Evolutionary conservation across 2,888 invertebrate species (phyloP), one percentile per base, ranked within the genome.

Genomic region (Heliconius aoede): DNA sequence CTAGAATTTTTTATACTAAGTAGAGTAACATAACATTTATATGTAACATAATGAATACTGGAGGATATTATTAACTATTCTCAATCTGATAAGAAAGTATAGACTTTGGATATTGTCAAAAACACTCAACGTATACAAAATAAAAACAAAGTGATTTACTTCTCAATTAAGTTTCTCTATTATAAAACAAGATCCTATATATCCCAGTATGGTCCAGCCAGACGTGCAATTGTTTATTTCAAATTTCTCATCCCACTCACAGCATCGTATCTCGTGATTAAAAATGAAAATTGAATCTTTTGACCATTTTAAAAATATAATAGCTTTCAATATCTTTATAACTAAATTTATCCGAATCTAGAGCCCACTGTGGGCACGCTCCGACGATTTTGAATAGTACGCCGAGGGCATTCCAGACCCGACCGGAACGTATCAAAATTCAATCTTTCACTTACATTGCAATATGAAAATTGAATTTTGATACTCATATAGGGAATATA

Each of bases 401-500:
- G 81, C 84, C 80, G 86, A 83, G 84, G 80, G 74, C 79, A 68
- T 74, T 76, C 72, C 80, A 76, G 78, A 77, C 76, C 80, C 73
- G 73, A 85, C 84, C 83, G 77, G 79, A 76, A 87, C 86, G 86
- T 90, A 91, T 89, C 90, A 88, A 90, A 89, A 91, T 92, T 90
- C 90, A 91, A 92, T 92, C 88, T 91, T 89, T 88, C 86, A 86
- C 86, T 84, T 82, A 82, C 86, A 86, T 85, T 86, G 86, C 85
- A 88, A 90, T 92, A 91, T 91, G 88, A 86, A 91, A 92, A 91
- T 91, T 91, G 88, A 86, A 90, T 91, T 87, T 85, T 77, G 84
- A 79, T 81, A 80, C 81, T 82, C 79, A 79, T 76, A 75, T 69
- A 75, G 62, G 46, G 13, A 74, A 73, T 21, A 58, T 58, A 72